Conservation (phyloP, 2,888 invertebrate species). For the Euclidia mi region DNA sequence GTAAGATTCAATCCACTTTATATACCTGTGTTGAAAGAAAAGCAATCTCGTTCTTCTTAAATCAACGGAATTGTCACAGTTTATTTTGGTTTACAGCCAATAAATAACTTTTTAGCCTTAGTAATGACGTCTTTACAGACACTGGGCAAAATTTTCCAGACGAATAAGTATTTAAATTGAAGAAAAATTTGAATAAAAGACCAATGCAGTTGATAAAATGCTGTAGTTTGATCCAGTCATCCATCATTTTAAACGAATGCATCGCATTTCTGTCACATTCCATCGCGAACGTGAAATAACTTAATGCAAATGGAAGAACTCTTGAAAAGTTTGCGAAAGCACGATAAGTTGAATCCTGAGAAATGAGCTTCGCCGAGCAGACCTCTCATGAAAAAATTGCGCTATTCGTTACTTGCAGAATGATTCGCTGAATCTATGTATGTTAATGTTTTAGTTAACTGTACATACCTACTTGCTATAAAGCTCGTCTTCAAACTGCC, state of each 20-base stretch:
- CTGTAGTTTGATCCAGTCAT: conserved; percentile 41
- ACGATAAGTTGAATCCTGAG: conserved; percentile 75
- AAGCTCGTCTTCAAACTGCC: too few species aligned
- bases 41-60: conserved; percentile 33
- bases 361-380: conserved; percentile 61
- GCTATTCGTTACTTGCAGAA: conserved; percentile 64
- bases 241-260: conserved; percentile 53
- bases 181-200: conserved; percentile 1
- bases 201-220: conserved; percentile 4
- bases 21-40: conserved; percentile 35
- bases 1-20: conserved; percentile 30
- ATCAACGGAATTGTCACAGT: conserved; percentile 38
- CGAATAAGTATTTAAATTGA: conserved; percentile 2
- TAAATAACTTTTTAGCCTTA: conserved; percentile 37
- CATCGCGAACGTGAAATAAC: conserved; percentile 51
- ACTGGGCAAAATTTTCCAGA: conserved; percentile 3
- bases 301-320: conserved; percentile 65
- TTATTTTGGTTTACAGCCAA: conserved; percentile 36
- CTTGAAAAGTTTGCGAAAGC: conserved; percentile 66
- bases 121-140: conserved; percentile 22
- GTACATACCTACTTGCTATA: too few species aligned
- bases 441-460: too few species aligned
- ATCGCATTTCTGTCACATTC: conserved; percentile 53
- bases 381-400: conserved; percentile 55
- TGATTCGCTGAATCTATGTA: neutral